These are phyloP conservation scores for Elaphurus davidianus DNA, from an alignment of 2,113 vertebrate species.

Conservation along the genomic window DNA sequence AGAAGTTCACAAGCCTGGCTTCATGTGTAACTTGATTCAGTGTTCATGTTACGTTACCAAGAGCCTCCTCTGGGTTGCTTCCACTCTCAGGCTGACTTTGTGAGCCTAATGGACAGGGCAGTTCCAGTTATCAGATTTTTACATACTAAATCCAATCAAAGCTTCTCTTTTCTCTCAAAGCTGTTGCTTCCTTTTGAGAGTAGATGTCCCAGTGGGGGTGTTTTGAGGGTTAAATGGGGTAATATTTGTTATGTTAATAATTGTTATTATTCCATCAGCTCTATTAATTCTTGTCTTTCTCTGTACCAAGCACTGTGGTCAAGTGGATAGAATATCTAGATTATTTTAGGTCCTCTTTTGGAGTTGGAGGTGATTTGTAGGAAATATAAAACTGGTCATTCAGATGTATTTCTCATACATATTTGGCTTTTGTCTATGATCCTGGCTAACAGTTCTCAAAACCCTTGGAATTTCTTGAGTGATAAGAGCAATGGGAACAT, in stretches of 20 bases:
- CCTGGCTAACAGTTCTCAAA: not conserved
- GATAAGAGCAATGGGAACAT: not conserved
- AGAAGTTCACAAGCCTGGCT: slow-evolving; percentile 22
- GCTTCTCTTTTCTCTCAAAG: not conserved
- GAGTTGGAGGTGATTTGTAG: not conserved
- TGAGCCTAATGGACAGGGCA: not conserved
- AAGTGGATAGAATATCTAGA: not conserved
- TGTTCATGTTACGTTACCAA: not conserved
- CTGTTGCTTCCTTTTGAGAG: not conserved
- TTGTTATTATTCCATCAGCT: not conserved
- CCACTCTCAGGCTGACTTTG: not conserved
- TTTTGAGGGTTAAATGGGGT: not conserved
- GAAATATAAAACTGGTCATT: not conserved
- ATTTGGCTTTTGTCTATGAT: not conserved
- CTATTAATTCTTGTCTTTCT: not conserved
- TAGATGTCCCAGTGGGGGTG: not conserved
- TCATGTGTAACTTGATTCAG: not conserved
- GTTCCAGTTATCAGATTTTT: not conserved
- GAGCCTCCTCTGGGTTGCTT: not conserved
- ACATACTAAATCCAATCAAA: not conserved
- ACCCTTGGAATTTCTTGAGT: not conserved
- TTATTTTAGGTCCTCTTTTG: not conserved
- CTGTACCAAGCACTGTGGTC: not conserved
- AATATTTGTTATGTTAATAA: not conserved
- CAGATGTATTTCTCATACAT: not conserved